phyloP scores from a whole-genome alignment of 1,140 invertebrate species.

The Meloidogyne chitwoodi region DNA sequence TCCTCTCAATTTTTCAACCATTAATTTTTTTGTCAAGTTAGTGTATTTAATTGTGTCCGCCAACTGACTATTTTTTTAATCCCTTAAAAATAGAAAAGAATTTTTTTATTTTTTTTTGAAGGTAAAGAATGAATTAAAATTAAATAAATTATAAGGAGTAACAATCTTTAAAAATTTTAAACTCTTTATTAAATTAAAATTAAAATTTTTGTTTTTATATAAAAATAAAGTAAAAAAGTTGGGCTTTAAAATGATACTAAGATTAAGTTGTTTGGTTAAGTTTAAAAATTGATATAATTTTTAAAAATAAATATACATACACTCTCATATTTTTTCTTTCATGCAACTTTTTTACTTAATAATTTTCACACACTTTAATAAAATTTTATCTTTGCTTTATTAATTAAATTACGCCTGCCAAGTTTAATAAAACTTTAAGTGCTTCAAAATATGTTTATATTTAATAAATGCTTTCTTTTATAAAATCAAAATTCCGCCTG shows the following conservation, averaged over 20 bases:
- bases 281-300: neutral
- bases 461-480: no score
- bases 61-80: slow-evolving; percentile 3
- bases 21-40: neutral
- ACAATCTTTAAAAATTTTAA: neutral
- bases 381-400: no score
- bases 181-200: neutral
- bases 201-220: neutral
- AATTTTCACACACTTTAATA: no score
- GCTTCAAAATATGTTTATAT: no score
- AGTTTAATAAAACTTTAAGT: no score
- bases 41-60: neutral
- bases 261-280: neutral
- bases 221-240: neutral
- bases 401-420: no score
- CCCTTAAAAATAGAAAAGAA: neutral
- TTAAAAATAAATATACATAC: no score
- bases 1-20: neutral
- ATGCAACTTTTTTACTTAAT: no score
- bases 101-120: neutral
- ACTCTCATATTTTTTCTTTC: no score
- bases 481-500: neutral
- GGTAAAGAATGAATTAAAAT: neutral
- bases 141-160: neutral
- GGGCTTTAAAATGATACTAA: neutral